Conservation (phyloP, 2,797 vertebrate genomes). For the Cirrhinus molitorella region DNA sequence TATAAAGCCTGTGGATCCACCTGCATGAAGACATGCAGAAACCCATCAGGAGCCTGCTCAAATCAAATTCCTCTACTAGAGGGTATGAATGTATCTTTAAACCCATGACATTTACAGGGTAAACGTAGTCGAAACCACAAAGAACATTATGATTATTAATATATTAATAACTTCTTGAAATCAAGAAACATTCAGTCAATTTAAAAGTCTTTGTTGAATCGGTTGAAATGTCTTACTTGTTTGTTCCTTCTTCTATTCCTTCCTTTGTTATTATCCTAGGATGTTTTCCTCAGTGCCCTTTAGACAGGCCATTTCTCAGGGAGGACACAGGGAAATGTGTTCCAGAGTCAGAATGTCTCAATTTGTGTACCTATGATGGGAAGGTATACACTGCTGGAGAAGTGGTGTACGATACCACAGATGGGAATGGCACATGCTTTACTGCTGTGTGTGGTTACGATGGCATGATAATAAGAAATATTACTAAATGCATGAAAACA, state of each 20-base stretch:
- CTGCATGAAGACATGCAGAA: slow-evolving; percentile 81
- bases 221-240: neutral
- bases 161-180: neutral
- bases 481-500: slow-evolving; percentile 61
- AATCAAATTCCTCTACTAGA: slow-evolving; percentile 78
- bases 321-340: slow-evolving; percentile 84
- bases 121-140: neutral
- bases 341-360: slow-evolving; percentile 72
- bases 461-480: slow-evolving; percentile 73
- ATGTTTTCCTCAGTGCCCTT: slow-evolving; percentile 85
- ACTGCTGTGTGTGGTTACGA: slow-evolving; percentile 77
- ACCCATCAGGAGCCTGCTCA: slow-evolving; percentile 78
- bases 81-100: slow-evolving; percentile 67
- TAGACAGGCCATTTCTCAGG: slow-evolving; percentile 79
- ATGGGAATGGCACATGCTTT: slow-evolving; percentile 84
- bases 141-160: neutral
- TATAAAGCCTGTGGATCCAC: slow-evolving; percentile 79
- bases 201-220: neutral
- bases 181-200: neutral
- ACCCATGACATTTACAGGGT: neutral
- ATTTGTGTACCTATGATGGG: slow-evolving; percentile 78
- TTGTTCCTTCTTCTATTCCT: neutral
- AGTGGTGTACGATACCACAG: slow-evolving; percentile 82
- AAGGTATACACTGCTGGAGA: slow-evolving; percentile 68
- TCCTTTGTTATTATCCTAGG: slow-evolving; percentile 73